Evolutionary conservation across 2,888 invertebrate genomes (phyloP).

Genomic region (Bedellia somnulentella): DNA sequence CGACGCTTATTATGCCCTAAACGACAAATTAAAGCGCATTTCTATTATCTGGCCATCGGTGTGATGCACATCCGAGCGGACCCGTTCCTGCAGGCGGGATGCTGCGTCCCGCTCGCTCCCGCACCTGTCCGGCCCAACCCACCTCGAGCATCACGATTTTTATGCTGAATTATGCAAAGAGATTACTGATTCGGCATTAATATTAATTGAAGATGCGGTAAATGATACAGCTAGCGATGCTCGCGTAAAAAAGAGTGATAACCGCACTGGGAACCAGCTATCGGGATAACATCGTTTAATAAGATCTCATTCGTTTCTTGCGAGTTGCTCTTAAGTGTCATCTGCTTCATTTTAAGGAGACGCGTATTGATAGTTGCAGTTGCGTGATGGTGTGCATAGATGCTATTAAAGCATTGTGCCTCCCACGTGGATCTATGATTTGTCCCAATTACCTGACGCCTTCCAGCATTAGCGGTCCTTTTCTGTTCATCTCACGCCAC

Average conservation of each 20-base stretch:
- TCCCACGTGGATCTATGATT: constrained; percentile 9
- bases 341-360: constrained; percentile 18
- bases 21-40: constrained; percentile 61
- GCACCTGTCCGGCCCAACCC: constrained; percentile 17
- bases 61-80: constrained; percentile 27
- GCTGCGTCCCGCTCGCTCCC: constrained; percentile 12
- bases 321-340: constrained; percentile 5
- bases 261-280: no score
- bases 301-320: constrained; percentile 2
- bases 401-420: constrained; percentile 5
- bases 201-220: constrained; percentile 4
- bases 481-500: constrained; percentile 6
- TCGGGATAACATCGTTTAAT: no score
- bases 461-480: constrained; percentile 5
- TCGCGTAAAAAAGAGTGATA: background rate
- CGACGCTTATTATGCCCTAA: constrained; percentile 56
- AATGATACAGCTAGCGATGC: constrained; percentile 1
- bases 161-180: constrained; percentile 29
- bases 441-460: constrained; percentile 8
- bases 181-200: constrained; percentile 15
- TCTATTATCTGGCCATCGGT: constrained; percentile 55
- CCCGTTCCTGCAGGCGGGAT: constrained; percentile 29
- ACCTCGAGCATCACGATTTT: constrained; percentile 13
- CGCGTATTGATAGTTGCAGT: constrained; percentile 15
- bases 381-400: constrained; percentile 4